Evolutionary conservation across 2,888 invertebrate species (phyloP), one percentile per base, ranked within the genome.

Genomic region (Drosophila fungiperda): DNA sequence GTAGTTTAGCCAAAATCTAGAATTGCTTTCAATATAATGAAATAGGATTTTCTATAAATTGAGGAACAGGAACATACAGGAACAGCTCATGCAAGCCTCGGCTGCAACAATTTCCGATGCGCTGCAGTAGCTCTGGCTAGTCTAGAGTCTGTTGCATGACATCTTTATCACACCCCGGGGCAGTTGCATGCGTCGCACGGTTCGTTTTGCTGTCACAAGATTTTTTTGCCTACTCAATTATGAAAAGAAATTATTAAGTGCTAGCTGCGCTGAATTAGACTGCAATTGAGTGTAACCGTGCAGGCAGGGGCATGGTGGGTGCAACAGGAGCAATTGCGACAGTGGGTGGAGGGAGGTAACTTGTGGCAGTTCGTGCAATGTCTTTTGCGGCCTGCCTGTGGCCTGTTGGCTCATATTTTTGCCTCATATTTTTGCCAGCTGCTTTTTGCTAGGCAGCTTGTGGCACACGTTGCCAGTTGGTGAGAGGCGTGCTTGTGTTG

Each of bases 181-280:
- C 62, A 49, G 64, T 59, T 64, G 48, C 20, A 49, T 45, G 72
- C 40, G 40, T 50, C 58, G 63, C 74, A 69, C 60, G 50, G 42
- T 66, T 54, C 60, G 42, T 58, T 33, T 67, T 69, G 36, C 68
- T 68, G 57, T 70, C 77, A 63, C 60, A 62, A 62, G 57, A 66
- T 54, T 59, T 68, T 71, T 59, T 68, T 68, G 55, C 74, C 69
- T 66, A 73, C 78, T 78, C 76, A 90, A 86, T 90, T 90, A 90
- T 88, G 82, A 90, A 80, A 80, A 75, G 78, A 87, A 91, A 89
- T 90, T 90, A 90, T 90, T 83, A 84, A 87, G 89, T 90, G 90
- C 73, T 76, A 79, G 88, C 79, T 80, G 80, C 87, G 90, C 89
- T 91, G 87, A 90, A 91, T 91, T 89, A 88, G 87, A 77, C 76